Evolutionary conservation across 1,140 invertebrate species (phyloP).

Genomic region (Drosophila eugracilis): DNA sequence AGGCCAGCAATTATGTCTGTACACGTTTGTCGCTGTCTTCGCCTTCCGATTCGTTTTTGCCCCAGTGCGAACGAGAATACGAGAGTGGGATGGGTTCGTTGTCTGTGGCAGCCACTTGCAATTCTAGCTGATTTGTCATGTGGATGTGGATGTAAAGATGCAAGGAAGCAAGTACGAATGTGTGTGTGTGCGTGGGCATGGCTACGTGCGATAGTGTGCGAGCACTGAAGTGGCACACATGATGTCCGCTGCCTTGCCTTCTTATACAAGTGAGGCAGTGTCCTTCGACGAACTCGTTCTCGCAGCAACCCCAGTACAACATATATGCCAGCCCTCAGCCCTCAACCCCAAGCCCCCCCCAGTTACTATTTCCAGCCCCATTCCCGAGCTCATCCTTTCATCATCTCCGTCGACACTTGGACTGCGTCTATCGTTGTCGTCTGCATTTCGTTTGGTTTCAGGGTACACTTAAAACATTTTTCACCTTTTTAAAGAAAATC

Average conservation of each 20-base stretch:
- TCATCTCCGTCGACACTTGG: constrained; percentile 43
- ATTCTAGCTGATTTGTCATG: constrained; percentile 76
- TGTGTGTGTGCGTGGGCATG: constrained; percentile 22
- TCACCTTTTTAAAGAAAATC: too few relatives aligned
- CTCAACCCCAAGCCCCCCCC: constrained; percentile 2
- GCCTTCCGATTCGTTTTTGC: constrained; percentile 15
- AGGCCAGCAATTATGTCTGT: constrained; percentile 54
- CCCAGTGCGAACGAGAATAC: background rate
- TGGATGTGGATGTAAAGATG: constrained; percentile 45
- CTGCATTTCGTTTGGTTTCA: constrained; percentile 46
- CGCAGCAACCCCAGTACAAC: constrained; percentile 14
- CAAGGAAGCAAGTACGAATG: background rate
- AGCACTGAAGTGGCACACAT: constrained; percentile 72
- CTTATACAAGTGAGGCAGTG: constrained; percentile 49
- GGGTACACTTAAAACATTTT: background rate
- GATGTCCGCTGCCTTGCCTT: constrained; percentile 57
- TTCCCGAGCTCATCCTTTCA: constrained; percentile 28
- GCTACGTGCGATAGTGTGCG: constrained; percentile 47
- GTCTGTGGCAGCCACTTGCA: constrained; percentile 67
- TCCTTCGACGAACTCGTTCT: constrained; percentile 71
- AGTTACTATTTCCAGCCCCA: constrained; percentile 6
- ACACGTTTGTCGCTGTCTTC: constrained; percentile 52
- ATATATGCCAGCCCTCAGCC: constrained; percentile 1
- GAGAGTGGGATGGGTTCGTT: constrained; percentile 13
- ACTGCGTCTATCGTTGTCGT: constrained; percentile 42